Evolutionary conservation across 2,113 vertebrate species (phyloP).

Genomic region (Nettapus auritus): DNA sequence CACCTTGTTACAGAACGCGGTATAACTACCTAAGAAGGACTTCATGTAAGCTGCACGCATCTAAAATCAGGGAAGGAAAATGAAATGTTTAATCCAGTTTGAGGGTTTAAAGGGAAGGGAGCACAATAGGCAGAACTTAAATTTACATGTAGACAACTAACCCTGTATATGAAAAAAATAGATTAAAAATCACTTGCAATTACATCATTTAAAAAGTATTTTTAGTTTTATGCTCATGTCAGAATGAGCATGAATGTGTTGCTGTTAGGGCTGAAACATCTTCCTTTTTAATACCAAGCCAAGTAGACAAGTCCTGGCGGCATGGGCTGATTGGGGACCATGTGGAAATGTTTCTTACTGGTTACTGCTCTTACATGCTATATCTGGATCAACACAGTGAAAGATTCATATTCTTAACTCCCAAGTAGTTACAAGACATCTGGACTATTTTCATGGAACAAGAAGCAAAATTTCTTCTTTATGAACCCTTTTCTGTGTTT

Average conservation of each 20-base stretch:
- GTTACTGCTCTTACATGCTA: fast-evolving
- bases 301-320: neutral
- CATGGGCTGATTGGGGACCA: neutral
- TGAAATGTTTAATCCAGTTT: neutral
- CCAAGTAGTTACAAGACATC: neutral
- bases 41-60: neutral
- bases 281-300: neutral
- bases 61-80: neutral
- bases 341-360: neutral
- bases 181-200: neutral
- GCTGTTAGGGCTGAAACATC: neutral
- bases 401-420: neutral
- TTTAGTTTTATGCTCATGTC: neutral
- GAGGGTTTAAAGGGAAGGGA: neutral
- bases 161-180: neutral
- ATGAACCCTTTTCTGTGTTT: neutral
- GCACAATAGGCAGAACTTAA: neutral
- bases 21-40: neutral
- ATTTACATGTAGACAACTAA: neutral
- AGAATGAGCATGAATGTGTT: neutral
- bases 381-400: neutral
- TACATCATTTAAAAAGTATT: neutral
- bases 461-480: neutral
- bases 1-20: neutral
- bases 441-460: neutral